phyloP scores from a whole-genome alignment of 2,797 vertebrate species.

The Coilia nasus region DNA sequence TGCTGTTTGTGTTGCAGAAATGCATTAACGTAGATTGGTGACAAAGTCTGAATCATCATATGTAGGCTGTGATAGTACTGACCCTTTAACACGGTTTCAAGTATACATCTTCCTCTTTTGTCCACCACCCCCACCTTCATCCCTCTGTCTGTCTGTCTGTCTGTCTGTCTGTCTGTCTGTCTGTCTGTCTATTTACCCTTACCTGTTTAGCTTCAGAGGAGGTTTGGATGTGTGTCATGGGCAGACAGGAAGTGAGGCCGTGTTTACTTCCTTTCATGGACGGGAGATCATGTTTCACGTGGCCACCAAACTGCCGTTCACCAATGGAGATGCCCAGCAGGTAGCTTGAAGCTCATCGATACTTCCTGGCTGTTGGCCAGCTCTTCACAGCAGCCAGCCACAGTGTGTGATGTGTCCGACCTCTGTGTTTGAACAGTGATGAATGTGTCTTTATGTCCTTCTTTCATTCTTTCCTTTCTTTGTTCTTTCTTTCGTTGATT shows the following conservation, averaged over 20 bases:
- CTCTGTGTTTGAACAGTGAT: neutral
- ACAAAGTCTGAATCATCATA: neutral
- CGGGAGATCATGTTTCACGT: constrained; percentile 95
- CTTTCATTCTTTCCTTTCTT: neutral
- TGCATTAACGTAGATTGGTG: neutral
- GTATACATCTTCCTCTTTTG: neutral
- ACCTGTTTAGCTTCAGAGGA: constrained; percentile 82
- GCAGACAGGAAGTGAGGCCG: constrained; percentile 87
- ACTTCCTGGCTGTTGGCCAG: neutral
- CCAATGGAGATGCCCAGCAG: constrained; percentile 90
- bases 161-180: neutral
- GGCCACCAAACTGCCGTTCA: constrained; percentile 89
- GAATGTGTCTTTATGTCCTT: neutral
- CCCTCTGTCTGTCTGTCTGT: neutral
- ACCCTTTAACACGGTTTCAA: neutral
- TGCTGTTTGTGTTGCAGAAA: neutral
- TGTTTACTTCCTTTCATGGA: constrained; percentile 86
- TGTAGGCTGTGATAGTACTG: neutral
- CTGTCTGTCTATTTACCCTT: neutral
- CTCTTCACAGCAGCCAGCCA: neutral
- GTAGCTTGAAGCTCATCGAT: constrained; percentile 57
- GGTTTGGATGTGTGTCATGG: constrained; percentile 88
- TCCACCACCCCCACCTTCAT: neutral
- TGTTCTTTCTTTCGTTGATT: neutral
- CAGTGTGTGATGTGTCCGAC: neutral